Evolutionary conservation across 2,888 invertebrate species (phyloP).

Genomic region (Phaonia tiefii): DNA sequence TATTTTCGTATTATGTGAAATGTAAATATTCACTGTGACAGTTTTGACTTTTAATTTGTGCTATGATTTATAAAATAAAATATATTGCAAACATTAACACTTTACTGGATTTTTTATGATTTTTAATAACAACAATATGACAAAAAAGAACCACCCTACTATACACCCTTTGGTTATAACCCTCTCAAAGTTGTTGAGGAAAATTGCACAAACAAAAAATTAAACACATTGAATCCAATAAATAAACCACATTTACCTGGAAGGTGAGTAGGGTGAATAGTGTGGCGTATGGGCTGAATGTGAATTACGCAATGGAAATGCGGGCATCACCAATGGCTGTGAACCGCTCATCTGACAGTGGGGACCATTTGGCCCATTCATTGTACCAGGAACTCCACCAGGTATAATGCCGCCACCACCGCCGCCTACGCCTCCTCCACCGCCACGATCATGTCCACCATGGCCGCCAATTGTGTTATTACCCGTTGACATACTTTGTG

Average conservation of each 20-base stretch:
- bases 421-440: slow-evolving; percentile 71
- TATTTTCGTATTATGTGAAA: slow-evolving; percentile 55
- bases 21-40: slow-evolving; percentile 61
- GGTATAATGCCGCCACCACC: slow-evolving; percentile 71
- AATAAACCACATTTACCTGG: slow-evolving; percentile 82
- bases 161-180: too few relatives aligned
- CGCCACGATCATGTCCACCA: slow-evolving; percentile 77
- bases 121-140: slow-evolving; percentile 42
- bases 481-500: slow-evolving; percentile 83
- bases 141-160: slow-evolving; percentile 29
- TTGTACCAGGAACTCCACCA: slow-evolving; percentile 72
- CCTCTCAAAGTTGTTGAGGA: too few relatives aligned
- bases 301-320: slow-evolving; percentile 89
- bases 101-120: slow-evolving; percentile 38
- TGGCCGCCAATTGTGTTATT: slow-evolving; percentile 82
- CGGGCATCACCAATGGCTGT: slow-evolving; percentile 92
- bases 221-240: slow-evolving; percentile 7
- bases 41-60: slow-evolving; percentile 66
- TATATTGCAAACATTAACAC: slow-evolving; percentile 58
- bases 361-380: slow-evolving; percentile 81
- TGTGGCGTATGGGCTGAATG: slow-evolving; percentile 86
- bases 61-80: slow-evolving; percentile 56
- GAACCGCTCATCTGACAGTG: slow-evolving; percentile 86
- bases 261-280: slow-evolving; percentile 94
- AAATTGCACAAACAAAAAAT: neutral